These are phyloP conservation scores for Anagyrus pseudococci DNA, from an alignment of 2,888 invertebrate genomes.

Conservation along the genomic window DNA sequence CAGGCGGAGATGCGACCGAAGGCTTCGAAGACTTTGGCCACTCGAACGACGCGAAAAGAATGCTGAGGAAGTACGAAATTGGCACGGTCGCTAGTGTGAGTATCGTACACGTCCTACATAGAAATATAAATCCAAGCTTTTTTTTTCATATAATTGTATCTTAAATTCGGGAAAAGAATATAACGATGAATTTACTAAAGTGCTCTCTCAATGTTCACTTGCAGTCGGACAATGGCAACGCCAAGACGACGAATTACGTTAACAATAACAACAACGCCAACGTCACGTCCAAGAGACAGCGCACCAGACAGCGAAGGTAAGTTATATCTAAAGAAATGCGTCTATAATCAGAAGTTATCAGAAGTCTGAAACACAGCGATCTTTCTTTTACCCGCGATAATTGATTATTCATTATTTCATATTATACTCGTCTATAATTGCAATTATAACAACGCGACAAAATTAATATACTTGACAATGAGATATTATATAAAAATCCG, in stretches of 20 bases:
- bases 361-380: too few species aligned
- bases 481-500: too few species aligned
- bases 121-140: background rate
- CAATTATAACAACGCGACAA: background rate
- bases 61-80: constrained; percentile 69
- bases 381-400: too few species aligned
- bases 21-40: constrained; percentile 74
- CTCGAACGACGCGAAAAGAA: constrained; percentile 69
- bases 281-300: background rate
- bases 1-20: constrained; percentile 72
- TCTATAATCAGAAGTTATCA: background rate
- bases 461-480: background rate
- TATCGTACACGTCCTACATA: background rate
- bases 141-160: background rate
- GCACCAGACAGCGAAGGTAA: constrained; percentile 22
- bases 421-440: background rate
- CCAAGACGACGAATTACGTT: background rate
- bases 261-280: background rate
- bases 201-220: background rate
- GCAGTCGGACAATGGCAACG: constrained; percentile 1
- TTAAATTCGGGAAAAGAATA: background rate
- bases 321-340: background rate
- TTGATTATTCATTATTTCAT: too few species aligned
- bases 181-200: too few species aligned
- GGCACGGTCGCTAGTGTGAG: constrained; percentile 71